Conservation (phyloP, 2,113 vertebrate genomes). For the Loxodonta africana region DNA sequence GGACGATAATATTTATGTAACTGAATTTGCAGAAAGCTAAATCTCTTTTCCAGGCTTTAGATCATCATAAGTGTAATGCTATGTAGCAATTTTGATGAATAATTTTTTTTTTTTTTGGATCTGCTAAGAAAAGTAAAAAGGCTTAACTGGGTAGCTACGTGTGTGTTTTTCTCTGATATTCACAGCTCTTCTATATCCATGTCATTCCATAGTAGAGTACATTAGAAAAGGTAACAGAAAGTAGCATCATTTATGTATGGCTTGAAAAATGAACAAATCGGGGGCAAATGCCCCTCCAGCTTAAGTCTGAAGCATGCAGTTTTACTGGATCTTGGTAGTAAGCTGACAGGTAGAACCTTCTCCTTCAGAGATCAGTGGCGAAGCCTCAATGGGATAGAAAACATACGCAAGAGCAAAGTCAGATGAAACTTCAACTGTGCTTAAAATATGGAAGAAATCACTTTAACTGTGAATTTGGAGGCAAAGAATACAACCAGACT, state of each 20-base stretch:
- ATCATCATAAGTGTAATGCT: background rate
- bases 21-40: background rate
- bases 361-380: background rate
- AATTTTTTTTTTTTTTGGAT: background rate
- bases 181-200: background rate
- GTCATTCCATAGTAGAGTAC: background rate
- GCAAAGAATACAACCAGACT: constrained; percentile 49
- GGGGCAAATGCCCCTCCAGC: background rate
- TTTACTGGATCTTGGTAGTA: constrained; percentile 49
- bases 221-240: constrained; percentile 51
- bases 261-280: constrained; percentile 62
- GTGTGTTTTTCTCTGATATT: background rate
- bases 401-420: accelerated
- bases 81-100: background rate
- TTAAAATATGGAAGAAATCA: background rate
- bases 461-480: background rate
- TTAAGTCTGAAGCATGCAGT: constrained; percentile 66
- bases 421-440: background rate
- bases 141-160: background rate
- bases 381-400: constrained; percentile 50
- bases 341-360: constrained; percentile 18
- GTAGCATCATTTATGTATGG: background rate
- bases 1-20: background rate
- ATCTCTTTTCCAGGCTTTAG: background rate
- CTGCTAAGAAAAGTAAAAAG: background rate